phyloP scores from a whole-genome alignment of 2,113 vertebrate species.

The Equus quagga region DNA sequence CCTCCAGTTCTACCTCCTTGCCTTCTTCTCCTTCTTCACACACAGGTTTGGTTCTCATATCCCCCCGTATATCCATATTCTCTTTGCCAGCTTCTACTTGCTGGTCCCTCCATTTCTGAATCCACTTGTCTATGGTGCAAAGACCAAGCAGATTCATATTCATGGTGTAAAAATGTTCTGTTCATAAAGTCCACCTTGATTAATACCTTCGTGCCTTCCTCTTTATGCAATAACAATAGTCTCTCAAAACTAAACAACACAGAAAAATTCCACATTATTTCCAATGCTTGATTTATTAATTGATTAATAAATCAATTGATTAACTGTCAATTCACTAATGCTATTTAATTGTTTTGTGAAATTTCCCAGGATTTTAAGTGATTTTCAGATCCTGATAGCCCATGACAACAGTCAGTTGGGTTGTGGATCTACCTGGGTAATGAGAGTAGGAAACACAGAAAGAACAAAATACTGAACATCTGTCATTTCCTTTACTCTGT shows the following conservation, averaged over 20 bases:
- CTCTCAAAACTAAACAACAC: not conserved
- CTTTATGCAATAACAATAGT: not conserved
- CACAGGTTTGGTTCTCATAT: conserved; percentile 42
- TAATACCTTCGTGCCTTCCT: not conserved
- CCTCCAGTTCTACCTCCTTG: conserved; percentile 46
- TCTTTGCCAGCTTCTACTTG: conserved; percentile 27
- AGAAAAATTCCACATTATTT: not conserved
- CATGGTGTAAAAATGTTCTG: not conserved
- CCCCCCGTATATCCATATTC: conserved; percentile 7
- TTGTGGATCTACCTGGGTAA: not conserved
- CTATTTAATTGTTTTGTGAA: not conserved
- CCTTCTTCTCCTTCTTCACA: conserved; percentile 62
- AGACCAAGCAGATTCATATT: conserved; percentile 34
- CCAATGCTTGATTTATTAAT: not conserved
- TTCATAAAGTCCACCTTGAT: not conserved
- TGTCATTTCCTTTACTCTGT: not conserved
- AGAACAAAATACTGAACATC: not conserved
- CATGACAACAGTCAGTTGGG: rapidly evolving
- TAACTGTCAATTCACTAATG: not conserved
- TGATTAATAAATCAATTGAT: no score
- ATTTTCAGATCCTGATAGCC: not conserved
- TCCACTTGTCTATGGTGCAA: conserved; percentile 41
- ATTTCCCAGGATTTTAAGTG: not conserved
- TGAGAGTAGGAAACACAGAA: not conserved
- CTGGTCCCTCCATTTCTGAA: conserved; percentile 42